phyloP scores from a whole-genome alignment of 92 coral and sea anemone genomes.

The Virgularia gustaviana region DNA sequence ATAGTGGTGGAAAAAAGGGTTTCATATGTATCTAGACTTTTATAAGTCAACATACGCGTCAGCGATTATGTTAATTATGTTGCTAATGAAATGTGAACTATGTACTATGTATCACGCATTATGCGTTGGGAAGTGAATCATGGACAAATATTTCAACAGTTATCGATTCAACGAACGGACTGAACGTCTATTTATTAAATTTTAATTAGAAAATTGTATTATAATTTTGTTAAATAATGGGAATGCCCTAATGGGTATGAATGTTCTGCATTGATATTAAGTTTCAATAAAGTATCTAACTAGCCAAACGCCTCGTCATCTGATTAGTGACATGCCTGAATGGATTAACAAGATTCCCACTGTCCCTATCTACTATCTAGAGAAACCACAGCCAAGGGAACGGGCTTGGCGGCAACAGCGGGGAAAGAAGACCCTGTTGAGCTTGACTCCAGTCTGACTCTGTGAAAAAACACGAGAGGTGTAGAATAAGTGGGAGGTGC shows the following conservation, averaged over 20 bases:
- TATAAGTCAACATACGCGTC: no score
- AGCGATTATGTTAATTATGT: no score
- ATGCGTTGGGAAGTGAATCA: not conserved
- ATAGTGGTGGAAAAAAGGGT: not conserved
- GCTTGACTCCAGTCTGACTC: slow-evolving; percentile 52
- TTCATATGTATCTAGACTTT: not conserved
- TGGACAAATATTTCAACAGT: no score
- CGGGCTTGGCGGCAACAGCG: slow-evolving; percentile 52
- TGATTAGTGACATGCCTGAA: slow-evolving; percentile 57
- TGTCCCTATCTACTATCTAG: slow-evolving; percentile 56
- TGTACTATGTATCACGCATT: no score
- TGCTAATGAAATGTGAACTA: no score
- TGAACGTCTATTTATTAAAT: no score
- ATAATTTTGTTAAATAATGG: no score
- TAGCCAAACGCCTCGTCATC: slow-evolving; percentile 60
- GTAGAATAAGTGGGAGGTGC: slow-evolving; percentile 33
- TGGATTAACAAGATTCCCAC: slow-evolving; percentile 57
- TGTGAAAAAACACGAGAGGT: slow-evolving; percentile 24
- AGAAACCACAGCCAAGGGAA: slow-evolving; percentile 57
- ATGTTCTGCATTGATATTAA: not conserved
- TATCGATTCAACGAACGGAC: no score
- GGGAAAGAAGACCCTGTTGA: slow-evolving; percentile 63
- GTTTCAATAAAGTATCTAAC: not conserved
- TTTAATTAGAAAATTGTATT: no score
- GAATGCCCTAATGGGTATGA: not conserved